Evolutionary conservation across 2,113 vertebrate species (phyloP).

Genomic region (Naja naja): DNA sequence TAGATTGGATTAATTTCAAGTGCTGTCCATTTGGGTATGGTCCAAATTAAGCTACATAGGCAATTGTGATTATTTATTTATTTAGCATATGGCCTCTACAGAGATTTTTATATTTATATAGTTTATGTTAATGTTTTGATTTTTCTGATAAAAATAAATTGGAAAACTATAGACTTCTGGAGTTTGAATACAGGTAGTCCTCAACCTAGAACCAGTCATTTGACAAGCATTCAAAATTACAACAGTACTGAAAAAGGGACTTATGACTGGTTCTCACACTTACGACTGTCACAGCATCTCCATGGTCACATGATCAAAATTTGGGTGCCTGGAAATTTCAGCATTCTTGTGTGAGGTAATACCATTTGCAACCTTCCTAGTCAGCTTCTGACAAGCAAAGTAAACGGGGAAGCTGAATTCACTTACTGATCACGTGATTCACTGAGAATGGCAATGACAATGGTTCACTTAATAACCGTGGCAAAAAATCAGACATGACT

Average conservation of each 20-base stretch:
- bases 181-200: not conserved
- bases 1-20: not conserved
- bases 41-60: not conserved
- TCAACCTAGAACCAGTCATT: not conserved
- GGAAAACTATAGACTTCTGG: not conserved
- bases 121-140: not conserved
- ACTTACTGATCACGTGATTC: not conserved
- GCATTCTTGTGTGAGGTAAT: not conserved
- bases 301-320: not conserved
- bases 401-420: not conserved
- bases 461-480: not conserved
- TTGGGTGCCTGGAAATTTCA: not conserved
- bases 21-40: not conserved
- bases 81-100: not conserved
- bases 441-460: not conserved
- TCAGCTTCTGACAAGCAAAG: not conserved
- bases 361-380: not conserved
- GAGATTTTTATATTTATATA: not conserved
- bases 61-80: not conserved
- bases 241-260: not conserved
- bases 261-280: not conserved
- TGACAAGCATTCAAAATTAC: no score
- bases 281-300: not conserved
- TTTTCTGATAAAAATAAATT: not conserved
- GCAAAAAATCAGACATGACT: not conserved